These are phyloP conservation scores for Mizuhopecten yessoensis DNA, from an alignment of 1,140 invertebrate genomes.

Conservation along the genomic window DNA sequence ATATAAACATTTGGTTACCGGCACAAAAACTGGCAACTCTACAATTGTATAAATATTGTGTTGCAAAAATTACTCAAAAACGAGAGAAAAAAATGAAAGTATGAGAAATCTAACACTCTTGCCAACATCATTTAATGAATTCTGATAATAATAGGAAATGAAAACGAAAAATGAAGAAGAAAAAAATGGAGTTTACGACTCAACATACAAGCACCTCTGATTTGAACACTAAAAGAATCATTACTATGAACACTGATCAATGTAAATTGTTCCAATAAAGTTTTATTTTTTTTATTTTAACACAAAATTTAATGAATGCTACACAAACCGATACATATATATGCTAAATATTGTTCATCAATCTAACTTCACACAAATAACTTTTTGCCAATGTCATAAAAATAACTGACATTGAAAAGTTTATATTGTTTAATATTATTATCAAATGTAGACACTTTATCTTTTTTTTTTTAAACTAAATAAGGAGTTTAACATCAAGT, in stretches of 20 bases:
- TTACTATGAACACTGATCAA: not conserved
- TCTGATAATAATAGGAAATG: not conserved
- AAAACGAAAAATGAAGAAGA: not conserved
- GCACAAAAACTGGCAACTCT: not conserved
- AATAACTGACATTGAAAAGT: not conserved
- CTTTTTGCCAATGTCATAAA: not conserved
- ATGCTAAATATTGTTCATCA: no score
- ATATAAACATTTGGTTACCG: constrained; percentile 34
- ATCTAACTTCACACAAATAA: not conserved
- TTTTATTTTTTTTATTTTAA: no score
- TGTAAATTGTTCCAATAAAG: no score
- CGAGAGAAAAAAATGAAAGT: not conserved
- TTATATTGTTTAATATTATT: no score
- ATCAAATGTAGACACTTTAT: no score
- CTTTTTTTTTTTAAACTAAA: no score
- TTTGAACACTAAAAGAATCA: not conserved
- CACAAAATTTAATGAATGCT: no score
- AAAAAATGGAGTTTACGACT: not conserved
- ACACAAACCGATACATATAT: no score
- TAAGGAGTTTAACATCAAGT: no score
- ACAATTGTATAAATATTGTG: constrained; percentile 6
- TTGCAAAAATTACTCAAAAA: not conserved
- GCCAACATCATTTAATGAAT: not conserved
- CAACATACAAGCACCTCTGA: not conserved
- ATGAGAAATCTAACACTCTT: not conserved